Evolutionary conservation across 2,113 vertebrate genomes (phyloP).

Genomic region (Chaetura pelagica): DNA sequence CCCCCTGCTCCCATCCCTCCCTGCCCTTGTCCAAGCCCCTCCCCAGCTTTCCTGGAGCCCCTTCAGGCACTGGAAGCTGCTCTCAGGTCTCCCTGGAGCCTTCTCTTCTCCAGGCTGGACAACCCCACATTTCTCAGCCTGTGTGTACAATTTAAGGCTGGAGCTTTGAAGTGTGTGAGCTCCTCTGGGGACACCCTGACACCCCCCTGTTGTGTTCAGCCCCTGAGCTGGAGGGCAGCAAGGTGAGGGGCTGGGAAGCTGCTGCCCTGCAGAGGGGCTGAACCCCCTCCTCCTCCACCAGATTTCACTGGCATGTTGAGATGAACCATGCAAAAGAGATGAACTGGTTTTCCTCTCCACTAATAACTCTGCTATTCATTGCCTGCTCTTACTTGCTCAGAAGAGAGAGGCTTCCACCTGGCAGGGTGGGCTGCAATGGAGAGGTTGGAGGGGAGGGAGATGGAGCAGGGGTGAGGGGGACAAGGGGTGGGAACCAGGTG

Average conservation of each 20-base stretch:
- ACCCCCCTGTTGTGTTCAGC: neutral
- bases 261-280: rapidly evolving
- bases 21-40: too few relatives aligned
- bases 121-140: neutral
- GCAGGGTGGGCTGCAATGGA: rapidly evolving
- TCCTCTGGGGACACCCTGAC: neutral
- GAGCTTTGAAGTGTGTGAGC: neutral
- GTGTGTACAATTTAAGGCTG: neutral
- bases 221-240: rapidly evolving
- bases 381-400: rapidly evolving
- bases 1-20: too few relatives aligned
- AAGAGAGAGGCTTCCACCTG: neutral
- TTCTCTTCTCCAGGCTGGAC: too few relatives aligned
- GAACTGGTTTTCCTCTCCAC: neutral
- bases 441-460: rapidly evolving
- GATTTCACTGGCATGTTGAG: neutral
- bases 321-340: neutral
- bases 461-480: rapidly evolving
- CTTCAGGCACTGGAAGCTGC: too few relatives aligned
- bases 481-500: neutral
- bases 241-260: neutral
- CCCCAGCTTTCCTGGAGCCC: too few relatives aligned
- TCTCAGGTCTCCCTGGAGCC: too few relatives aligned
- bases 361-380: too few relatives aligned
- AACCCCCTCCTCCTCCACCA: neutral